Evolutionary conservation across 2,113 vertebrate species (phyloP), one percentile per base, ranked within the genome.

Genomic region (Nothocercus nigrocapillus): DNA sequence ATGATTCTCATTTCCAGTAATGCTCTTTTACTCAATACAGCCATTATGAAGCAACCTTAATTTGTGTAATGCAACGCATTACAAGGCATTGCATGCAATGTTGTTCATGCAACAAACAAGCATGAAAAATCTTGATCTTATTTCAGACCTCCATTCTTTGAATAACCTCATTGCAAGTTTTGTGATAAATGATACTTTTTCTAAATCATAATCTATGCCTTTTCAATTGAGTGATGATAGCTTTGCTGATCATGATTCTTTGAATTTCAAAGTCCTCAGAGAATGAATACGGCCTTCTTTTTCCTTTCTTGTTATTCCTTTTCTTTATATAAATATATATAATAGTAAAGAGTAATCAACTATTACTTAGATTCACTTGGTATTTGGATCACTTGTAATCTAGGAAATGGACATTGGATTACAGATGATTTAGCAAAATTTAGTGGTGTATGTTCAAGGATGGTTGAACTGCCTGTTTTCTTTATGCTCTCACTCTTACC

Each of bases 281-380:
- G n/a, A 61, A 45, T 84, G 51, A 78, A 47, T 3, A 18, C 90
- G 22, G 13, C 6, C 1, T 47, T 28, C 2, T 32, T 49, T 34
- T 74, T n/a, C 6, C 19, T 64, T 13, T 38, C 8, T 6, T 51
- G 51, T 40, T n/a, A 7, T 64, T 18, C 7, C 36, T 32, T 42
- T 14, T 9, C 28, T 28, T 64, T 27, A 13, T 74, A 75, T 75
- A 36, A 36, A 36, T 36, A 36, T 36, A 36, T 36, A 36, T 36
- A 36, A 36, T 36, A 44, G 58, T 69, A 91, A 87, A 93, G 28
- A 89, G 22, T 88, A 95, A 96, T 74, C 88, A 62, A 92, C 45
- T 82, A 95, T 88, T 61, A 58, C n/a, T 93, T 91, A 58, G 24
- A 69, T 88, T 95, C 53, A 63, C 96, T 89, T 93, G 67, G 69